Evolutionary conservation across 2,888 invertebrate species (phyloP).

Genomic region (Eustalomyia histrio): DNA sequence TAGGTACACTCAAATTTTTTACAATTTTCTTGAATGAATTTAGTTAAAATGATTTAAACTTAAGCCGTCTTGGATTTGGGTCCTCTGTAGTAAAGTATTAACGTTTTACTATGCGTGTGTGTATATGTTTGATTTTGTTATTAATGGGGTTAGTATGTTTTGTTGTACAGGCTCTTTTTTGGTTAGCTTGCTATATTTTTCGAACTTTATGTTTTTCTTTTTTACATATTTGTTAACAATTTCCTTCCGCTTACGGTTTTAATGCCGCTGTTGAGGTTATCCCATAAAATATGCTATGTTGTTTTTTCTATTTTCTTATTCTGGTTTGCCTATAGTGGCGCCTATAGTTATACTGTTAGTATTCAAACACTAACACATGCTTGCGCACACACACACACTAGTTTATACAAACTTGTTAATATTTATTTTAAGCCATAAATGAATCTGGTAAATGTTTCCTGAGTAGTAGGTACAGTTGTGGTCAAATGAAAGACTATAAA

Average conservation of each 20-base stretch:
- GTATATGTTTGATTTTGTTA: conserved; percentile 20
- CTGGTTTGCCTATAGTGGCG: conserved; percentile 27
- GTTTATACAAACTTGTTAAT: conserved; percentile 50
- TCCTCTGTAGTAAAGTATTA: too few relatives aligned
- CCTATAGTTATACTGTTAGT: conserved; percentile 35
- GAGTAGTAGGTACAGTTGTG: conserved; percentile 19
- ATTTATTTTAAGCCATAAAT: conserved; percentile 55
- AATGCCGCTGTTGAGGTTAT: conserved; percentile 39
- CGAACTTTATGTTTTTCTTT: not conserved
- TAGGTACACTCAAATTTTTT: too few relatives aligned
- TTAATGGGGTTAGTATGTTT: conserved; percentile 31
- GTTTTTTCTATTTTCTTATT: conserved; percentile 10
- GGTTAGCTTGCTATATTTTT: not conserved
- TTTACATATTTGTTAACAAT: conserved; percentile 49
- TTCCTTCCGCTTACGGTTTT: conserved; percentile 54
- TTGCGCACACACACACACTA: not conserved
- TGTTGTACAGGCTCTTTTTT: not conserved
- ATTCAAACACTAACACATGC: not conserved
- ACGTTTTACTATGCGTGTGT: not conserved
- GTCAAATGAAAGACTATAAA: not conserved
- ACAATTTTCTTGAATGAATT: too few relatives aligned
- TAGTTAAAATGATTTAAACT: too few relatives aligned
- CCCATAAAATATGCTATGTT: conserved; percentile 45
- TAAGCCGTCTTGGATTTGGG: too few relatives aligned
- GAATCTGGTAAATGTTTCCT: conserved; percentile 28